Conservation (phyloP, 1,140 invertebrate species). For the Drosophila lacertosa region DNA sequence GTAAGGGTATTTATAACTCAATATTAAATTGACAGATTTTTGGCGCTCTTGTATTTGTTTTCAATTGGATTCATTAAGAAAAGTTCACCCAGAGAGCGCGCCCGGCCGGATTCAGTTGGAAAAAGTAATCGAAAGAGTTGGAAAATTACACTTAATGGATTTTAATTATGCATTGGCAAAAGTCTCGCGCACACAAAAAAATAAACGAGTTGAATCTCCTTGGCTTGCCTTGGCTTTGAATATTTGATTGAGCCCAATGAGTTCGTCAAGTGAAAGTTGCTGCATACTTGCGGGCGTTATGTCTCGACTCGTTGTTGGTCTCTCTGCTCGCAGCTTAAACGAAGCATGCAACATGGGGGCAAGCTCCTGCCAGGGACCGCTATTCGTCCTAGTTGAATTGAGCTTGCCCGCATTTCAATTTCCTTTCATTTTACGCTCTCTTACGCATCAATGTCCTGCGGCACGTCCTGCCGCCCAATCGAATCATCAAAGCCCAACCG, state of each 20-base stretch:
- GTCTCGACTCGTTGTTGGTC: conserved; percentile 21
- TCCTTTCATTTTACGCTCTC: conserved; percentile 81
- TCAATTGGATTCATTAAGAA: conserved; percentile 28
- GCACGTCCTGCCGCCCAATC: conserved; percentile 39
- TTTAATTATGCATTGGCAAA: conserved; percentile 76
- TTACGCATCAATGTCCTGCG: conserved; percentile 58
- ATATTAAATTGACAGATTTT: background rate
- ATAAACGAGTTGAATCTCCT: conserved; percentile 3
- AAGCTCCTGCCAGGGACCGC: conserved; percentile 1
- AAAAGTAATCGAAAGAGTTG: conserved; percentile 48
- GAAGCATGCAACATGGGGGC: conserved; percentile 54
- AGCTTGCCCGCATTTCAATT: conserved; percentile 78
- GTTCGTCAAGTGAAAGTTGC: conserved; percentile 68
- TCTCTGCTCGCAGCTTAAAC: conserved; percentile 55
- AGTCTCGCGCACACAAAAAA: conserved; percentile 24
- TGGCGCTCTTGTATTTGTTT: background rate
- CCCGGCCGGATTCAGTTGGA: conserved; percentile 4
- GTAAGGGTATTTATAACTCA: conserved; percentile 2
- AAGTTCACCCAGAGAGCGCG: conserved; percentile 19
- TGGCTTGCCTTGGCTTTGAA: conserved; percentile 55
- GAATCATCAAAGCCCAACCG: conserved; percentile 72
- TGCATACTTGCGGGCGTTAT: conserved; percentile 65
- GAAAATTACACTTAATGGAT: conserved; percentile 79
- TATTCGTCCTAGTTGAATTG: conserved; percentile 49
- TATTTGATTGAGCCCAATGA: conserved; percentile 72